Evolutionary conservation across 2,113 vertebrate genomes (phyloP), one percentile per base, ranked within the genome.

Genomic region (Thalassoma bifasciatum): DNA sequence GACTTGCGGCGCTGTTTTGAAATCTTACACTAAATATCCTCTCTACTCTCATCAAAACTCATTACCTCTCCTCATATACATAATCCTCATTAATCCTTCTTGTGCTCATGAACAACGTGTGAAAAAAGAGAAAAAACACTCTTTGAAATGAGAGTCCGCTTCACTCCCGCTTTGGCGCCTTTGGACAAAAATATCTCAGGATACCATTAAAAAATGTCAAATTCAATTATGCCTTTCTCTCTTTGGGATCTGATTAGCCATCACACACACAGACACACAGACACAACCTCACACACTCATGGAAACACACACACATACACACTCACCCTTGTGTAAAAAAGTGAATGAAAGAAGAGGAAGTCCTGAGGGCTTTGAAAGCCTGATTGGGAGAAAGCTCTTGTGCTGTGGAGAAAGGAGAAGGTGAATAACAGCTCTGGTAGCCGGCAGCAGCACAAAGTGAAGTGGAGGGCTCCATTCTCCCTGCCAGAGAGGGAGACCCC

Each of bases 341-440:
- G 9, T 64, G 49, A 85, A 54, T 87, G 81, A 91, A 94, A 91
- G 85, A 85, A 92, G 86, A 93, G 93, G 92, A 94, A 93, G 88
- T 92, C 80, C 87, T 78, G 86, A 90, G 85, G 86, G 84, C 86
- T 92, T 91, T 89, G 86, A 90, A 93, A 91, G 87, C 72, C 42
- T 85, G 88, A 92, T 91, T 92, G 89, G 82, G 81, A 87, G 88
- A 82, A 82, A 77, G 83, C 90, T 92, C 89, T 93, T 93, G 91
- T 93, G 83, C 53, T 73, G 19, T 12, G 74, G 86, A 92, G 87
- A 93, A 90, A 83, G 89, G 86, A 87, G 66, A 84, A 92, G 89
- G 90, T 91, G 92, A 93, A 93, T 86, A 91, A 89, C 87, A 73
- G 72, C 85, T 66, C 61, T 84, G 74, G 84, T 80, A 69, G 81